Evolutionary conservation across 2,888 invertebrate genomes (phyloP).

Genomic region (Hypena proboscidalis): DNA sequence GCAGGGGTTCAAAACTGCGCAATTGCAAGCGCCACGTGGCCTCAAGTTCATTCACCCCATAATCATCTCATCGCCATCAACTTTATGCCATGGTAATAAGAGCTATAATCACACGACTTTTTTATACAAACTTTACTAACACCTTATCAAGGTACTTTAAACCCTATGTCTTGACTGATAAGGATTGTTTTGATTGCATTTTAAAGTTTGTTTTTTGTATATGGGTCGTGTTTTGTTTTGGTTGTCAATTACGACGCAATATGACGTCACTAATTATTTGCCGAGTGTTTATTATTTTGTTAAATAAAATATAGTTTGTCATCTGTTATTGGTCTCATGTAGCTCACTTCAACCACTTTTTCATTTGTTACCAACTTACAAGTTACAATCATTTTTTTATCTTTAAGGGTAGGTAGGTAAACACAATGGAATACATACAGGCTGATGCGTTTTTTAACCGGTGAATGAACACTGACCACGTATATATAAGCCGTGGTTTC

Average conservation of each 20-base stretch:
- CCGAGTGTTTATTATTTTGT: constrained; percentile 17
- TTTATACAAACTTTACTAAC: constrained; percentile 30
- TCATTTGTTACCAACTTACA: too few species aligned
- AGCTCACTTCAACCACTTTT: too few species aligned
- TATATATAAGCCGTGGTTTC: too few species aligned
- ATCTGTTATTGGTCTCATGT: too few species aligned
- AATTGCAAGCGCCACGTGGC: constrained; percentile 78
- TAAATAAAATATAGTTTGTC: too few species aligned
- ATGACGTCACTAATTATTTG: constrained; percentile 39
- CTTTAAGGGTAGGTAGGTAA: too few species aligned
- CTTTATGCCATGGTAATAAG: constrained; percentile 39
- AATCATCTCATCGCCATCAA: constrained; percentile 23
- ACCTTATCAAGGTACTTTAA: constrained; percentile 5
- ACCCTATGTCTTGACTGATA: constrained; percentile 12
- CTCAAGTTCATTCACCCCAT: constrained; percentile 69
- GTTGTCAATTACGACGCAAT: constrained; percentile 36
- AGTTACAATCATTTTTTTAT: too few species aligned
- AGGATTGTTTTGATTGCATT: constrained; percentile 36
- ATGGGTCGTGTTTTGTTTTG: constrained; percentile 44
- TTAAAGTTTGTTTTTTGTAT: constrained; percentile 18
- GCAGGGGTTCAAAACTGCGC: constrained; percentile 80
- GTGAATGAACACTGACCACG: too few species aligned
- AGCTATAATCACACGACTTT: constrained; percentile 27
- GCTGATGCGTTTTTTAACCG: too few species aligned
- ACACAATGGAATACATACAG: too few species aligned